Evolutionary conservation across 2,888 invertebrate species (phyloP).

Genomic region (Teinopalpus imperialis): DNA sequence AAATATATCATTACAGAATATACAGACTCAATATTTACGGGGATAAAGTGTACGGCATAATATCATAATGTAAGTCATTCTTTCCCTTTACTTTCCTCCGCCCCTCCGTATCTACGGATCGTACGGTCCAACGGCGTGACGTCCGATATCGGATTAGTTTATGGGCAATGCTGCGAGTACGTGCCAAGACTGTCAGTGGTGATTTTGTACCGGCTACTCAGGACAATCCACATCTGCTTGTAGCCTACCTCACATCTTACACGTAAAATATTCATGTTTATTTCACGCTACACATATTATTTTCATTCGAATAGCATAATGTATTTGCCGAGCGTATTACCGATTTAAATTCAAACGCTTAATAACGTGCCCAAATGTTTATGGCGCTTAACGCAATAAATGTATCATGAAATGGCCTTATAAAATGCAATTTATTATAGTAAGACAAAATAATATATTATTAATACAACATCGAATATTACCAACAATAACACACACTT

Average conservation of each 20-base stretch:
- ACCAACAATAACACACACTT: too few species aligned
- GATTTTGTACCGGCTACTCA: conserved; percentile 38
- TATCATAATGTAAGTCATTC: conserved; percentile 33
- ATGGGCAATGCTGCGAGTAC: conserved; percentile 57
- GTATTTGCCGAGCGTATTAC: neutral
- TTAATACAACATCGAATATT: neutral
- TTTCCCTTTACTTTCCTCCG: conserved; percentile 39
- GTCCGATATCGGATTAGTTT: conserved; percentile 66
- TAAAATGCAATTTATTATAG: conserved; percentile 1
- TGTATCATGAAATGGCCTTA: conserved; percentile 9
- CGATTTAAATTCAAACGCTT: conserved; percentile 2
- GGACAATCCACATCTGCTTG: conserved; percentile 31
- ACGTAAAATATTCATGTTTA: conserved; percentile 16
- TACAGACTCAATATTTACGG: conserved; percentile 8
- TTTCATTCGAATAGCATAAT: neutral
- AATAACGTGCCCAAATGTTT: conserved; percentile 8
- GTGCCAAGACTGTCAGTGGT: conserved; percentile 45
- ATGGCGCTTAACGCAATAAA: conserved; percentile 5
- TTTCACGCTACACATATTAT: neutral
- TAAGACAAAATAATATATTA: neutral
- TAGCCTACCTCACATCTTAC: conserved; percentile 2
- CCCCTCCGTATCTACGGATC: conserved; percentile 47
- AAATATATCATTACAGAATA: neutral
- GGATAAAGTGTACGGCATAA: conserved; percentile 12
- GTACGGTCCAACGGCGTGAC: conserved; percentile 47